These are phyloP conservation scores for Drosophila vallismaia DNA, from an alignment of 2,888 invertebrate species.

Conservation along the genomic window DNA sequence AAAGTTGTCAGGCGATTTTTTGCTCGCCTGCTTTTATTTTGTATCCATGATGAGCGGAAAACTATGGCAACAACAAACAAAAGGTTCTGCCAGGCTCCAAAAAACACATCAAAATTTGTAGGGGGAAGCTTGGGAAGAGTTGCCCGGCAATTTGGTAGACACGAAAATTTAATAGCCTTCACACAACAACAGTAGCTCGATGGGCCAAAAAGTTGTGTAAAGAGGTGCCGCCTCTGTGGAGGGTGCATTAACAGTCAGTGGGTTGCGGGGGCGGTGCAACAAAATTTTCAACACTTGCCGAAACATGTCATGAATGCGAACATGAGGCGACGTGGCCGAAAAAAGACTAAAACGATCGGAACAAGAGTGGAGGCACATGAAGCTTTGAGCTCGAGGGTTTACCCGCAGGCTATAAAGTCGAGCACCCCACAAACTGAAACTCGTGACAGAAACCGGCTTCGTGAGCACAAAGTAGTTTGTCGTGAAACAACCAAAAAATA, in stretches of 20 bases:
- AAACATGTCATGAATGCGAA: conserved; percentile 66
- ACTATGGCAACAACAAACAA: conserved; percentile 49
- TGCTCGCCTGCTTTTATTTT: conserved; percentile 33
- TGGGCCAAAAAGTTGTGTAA: conserved; percentile 43
- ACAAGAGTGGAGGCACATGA: background rate
- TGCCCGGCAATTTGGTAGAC: conserved; percentile 43
- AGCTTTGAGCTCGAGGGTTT: conserved; percentile 1
- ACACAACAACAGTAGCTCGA: conserved; percentile 37
- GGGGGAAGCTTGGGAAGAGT: background rate
- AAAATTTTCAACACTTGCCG: conserved; percentile 66
- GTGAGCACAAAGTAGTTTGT: conserved; percentile 32
- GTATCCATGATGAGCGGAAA: conserved; percentile 41
- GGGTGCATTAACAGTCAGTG: conserved; percentile 32
- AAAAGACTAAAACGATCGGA: conserved; percentile 25
- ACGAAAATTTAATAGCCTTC: conserved; percentile 68
- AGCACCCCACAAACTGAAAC: conserved; percentile 31
- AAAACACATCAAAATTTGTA: conserved; percentile 52
- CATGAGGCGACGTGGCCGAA: conserved; percentile 48
- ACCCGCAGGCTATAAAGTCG: conserved; percentile 32
- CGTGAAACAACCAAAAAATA: conserved; percentile 36
- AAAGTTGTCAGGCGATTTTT: conserved; percentile 61
- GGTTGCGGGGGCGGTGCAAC: conserved; percentile 23
- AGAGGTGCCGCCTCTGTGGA: conserved; percentile 5
- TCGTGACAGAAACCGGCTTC: conserved; percentile 46
- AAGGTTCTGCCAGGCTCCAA: conserved; percentile 38